Percentiles rank a stretch among this genome's conserved stretches.
phyloP scores from a whole-genome alignment of 2,113 vertebrate genomes.

The Sialia sialis region DNA sequence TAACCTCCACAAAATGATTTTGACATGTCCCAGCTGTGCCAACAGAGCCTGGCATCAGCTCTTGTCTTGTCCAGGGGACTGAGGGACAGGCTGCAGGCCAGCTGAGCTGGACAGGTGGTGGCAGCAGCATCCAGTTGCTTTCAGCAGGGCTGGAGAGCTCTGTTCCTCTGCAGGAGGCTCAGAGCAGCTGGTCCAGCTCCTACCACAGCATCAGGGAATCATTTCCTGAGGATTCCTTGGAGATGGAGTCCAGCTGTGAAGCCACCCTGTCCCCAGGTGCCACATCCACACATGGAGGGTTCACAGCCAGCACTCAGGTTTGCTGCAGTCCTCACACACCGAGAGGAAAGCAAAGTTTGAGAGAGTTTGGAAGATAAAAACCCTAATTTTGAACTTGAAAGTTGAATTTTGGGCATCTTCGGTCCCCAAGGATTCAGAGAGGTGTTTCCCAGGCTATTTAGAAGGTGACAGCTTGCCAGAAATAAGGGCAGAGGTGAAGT shows the following conservation, averaged over 20 bases:
- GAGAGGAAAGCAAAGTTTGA: background rate
- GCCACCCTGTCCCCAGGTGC: background rate
- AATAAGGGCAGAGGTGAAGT: background rate
- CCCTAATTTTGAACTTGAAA: background rate
- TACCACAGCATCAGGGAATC: background rate
- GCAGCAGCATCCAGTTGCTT: background rate
- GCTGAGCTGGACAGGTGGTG: background rate
- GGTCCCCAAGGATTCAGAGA: background rate
- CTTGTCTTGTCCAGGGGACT: background rate
- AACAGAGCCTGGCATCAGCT: background rate
- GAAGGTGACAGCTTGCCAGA: background rate
- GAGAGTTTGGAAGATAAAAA: background rate
- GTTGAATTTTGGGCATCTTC: background rate
- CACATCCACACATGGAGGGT: background rate
- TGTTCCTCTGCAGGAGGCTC: background rate
- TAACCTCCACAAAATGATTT: background rate
- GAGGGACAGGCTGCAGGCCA: background rate
- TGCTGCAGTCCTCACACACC: background rate
- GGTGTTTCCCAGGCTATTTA: background rate
- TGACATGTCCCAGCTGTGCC: background rate
- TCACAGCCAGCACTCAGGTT: background rate
- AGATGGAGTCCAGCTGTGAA: too few species aligned
- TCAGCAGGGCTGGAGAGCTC: background rate
- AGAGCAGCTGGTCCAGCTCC: background rate
- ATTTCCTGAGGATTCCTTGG: background rate